Conservation (phyloP, 1,140 invertebrate species). For the Tetranychus urticae region DNA sequence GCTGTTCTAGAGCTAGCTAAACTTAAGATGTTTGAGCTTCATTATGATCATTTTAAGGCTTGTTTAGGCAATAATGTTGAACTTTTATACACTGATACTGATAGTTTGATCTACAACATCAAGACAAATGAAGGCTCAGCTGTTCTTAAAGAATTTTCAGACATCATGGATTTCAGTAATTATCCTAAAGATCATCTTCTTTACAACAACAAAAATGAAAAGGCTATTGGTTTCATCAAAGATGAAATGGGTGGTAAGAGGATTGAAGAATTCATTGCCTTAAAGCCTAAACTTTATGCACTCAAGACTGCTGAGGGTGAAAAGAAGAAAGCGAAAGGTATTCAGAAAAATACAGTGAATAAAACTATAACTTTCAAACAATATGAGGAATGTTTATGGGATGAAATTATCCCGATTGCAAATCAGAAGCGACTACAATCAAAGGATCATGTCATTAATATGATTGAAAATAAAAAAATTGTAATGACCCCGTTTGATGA, state of each 20-base stretch:
- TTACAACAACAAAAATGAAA: constrained; percentile 20
- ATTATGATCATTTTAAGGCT: constrained; percentile 16
- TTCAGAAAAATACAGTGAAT: neutral
- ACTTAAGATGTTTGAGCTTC: constrained; percentile 17
- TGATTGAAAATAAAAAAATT: too few species aligned
- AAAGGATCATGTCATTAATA: neutral
- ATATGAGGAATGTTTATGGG: neutral
- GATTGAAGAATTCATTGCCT: constrained; percentile 20
- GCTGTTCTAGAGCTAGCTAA: constrained; percentile 14
- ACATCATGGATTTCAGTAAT: neutral
- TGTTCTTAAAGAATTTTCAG: constrained; percentile 16
- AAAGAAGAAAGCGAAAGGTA: neutral
- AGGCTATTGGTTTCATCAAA: constrained; percentile 26
- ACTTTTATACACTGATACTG: constrained; percentile 22
- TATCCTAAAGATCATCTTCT: constrained; percentile 2
- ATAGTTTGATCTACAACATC: constrained; percentile 21
- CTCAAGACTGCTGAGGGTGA: neutral
- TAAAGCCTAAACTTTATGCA: constrained; percentile 19
- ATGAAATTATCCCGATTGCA: neutral
- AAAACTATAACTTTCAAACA: neutral
- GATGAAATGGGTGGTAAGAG: constrained; percentile 22
- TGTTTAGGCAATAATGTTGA: constrained; percentile 15
- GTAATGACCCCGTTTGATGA: too few species aligned
- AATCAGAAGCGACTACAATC: neutral
- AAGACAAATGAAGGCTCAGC: constrained; percentile 20